phyloP scores from a whole-genome alignment of 2,797 vertebrate species.

The Novumbra hubbsi region DNA sequence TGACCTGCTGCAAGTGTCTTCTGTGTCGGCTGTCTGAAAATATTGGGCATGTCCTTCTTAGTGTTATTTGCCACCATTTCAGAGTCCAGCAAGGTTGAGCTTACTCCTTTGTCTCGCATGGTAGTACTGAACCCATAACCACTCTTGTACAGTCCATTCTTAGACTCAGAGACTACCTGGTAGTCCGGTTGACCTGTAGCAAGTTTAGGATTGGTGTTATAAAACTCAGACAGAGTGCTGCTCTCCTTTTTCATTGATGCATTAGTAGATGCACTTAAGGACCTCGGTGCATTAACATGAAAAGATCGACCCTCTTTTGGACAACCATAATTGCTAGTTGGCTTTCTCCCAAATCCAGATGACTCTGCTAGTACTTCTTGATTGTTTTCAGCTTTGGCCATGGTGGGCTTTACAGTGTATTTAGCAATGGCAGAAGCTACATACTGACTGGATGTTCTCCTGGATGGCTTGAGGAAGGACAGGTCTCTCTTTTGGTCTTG shows the following conservation, averaged over 20 bases:
- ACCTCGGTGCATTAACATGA: slow-evolving; percentile 50
- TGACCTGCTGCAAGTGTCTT: slow-evolving; percentile 30
- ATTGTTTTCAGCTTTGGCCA: slow-evolving; percentile 46
- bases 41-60: slow-evolving; percentile 27
- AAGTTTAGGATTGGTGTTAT: slow-evolving; percentile 42
- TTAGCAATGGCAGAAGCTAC: slow-evolving; percentile 89
- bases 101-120: slow-evolving; percentile 38
- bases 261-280: slow-evolving; percentile 23
- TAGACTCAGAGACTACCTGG: slow-evolving; percentile 35
- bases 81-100: slow-evolving; percentile 39
- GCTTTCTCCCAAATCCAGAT: slow-evolving; percentile 30
- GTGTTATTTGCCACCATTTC: slow-evolving; percentile 35
- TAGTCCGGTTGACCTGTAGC: slow-evolving; percentile 55
- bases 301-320: slow-evolving; percentile 50
- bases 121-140: slow-evolving; percentile 23
- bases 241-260: slow-evolving; percentile 47
- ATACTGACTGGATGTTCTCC: slow-evolving; percentile 92
- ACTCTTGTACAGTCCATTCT: slow-evolving; percentile 20
- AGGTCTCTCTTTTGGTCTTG: slow-evolving; percentile 65
- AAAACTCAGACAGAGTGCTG: slow-evolving; percentile 30
- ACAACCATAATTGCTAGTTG: slow-evolving; percentile 26
- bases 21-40: slow-evolving; percentile 23
- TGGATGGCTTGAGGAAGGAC: slow-evolving; percentile 81
- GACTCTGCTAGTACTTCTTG: slow-evolving; percentile 45
- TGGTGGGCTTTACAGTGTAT: slow-evolving; percentile 63